A percentile compares a stretch with the other conserved stretches of the same genome.
phyloP scores from a whole-genome alignment of 2,888 invertebrate species.

The Lamellibrachia satsuma region DNA sequence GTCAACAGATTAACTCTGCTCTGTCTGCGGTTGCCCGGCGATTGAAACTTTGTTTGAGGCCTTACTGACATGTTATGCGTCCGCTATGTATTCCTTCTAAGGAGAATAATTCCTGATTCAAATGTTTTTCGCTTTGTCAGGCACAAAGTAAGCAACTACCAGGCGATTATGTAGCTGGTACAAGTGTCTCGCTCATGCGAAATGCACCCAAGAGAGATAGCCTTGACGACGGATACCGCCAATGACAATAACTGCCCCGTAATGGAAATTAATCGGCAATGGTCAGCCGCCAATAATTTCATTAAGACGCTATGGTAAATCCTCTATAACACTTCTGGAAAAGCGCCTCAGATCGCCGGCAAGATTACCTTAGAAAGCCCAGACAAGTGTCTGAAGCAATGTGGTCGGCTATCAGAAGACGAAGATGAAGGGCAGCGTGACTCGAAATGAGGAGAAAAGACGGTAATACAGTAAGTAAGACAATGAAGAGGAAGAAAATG shows the following conservation, averaged over 20 bases:
- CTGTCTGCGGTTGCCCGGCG: neutral
- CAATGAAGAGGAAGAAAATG: neutral
- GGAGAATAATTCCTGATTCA: neutral
- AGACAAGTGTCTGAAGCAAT: neutral
- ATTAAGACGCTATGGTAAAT: neutral
- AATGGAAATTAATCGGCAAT: constrained; percentile 17
- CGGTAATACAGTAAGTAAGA: neutral
- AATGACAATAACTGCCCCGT: neutral
- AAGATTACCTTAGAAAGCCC: neutral
- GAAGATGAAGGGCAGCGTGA: neutral
- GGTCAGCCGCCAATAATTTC: neutral
- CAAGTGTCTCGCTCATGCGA: neutral
- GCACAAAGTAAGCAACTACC: neutral
- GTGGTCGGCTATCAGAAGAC: neutral
- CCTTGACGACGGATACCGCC: neutral
- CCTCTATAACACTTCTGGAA: neutral
- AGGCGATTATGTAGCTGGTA: neutral
- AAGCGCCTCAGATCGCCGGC: neutral
- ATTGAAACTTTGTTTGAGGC: neutral
- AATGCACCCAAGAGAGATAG: neutral
- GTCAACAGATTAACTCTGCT: neutral
- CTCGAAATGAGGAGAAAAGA: neutral
- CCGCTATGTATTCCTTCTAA: neutral
- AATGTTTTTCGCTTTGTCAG: neutral
- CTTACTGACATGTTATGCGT: neutral